Percentiles rank a stretch among this genome's conserved stretches.
Conservation (phyloP, 1,140 invertebrate species). For the Drosophila triauraria region DNA sequence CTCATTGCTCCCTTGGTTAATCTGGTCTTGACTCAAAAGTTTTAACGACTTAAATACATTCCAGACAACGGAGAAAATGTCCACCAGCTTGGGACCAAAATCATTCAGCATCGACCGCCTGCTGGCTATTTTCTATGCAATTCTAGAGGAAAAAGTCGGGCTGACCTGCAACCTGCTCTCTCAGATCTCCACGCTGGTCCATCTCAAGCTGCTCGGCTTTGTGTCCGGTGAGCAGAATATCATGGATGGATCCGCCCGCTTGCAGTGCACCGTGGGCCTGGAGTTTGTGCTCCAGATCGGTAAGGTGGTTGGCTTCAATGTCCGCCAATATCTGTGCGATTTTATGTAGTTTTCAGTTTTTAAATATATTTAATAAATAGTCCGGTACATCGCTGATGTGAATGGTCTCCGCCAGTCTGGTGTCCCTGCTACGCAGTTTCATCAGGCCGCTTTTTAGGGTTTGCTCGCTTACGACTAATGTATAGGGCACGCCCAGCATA, state of each 20-base stretch:
- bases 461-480: conserved; percentile 87
- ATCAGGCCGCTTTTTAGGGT: conserved; percentile 91
- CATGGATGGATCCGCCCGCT: conserved; percentile 87
- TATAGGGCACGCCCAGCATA: conserved; percentile 85
- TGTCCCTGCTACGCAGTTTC: conserved; percentile 90
- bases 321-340: conserved; percentile 91
- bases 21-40: no score
- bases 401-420: conserved; percentile 87
- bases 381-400: conserved; percentile 80
- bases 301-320: conserved; percentile 90
- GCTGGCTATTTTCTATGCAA: conserved; percentile 96
- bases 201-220: conserved; percentile 88
- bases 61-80: conserved; percentile 86
- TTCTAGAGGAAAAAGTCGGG: conserved; percentile 93
- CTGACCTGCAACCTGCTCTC: conserved; percentile 93
- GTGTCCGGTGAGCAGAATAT: conserved; percentile 88
- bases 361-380: conserved; percentile 83
- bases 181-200: conserved; percentile 91
- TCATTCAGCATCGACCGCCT: conserved; percentile 93
- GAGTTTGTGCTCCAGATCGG: conserved; percentile 90
- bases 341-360: conserved; percentile 86
- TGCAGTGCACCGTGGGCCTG: conserved; percentile 91
- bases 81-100: conserved; percentile 89
- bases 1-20: no score
- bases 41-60: conserved; percentile 23